Percentiles rank a stretch among this genome's conserved stretches.
These are phyloP conservation scores for Bombus confusus DNA, from an alignment of 1,140 invertebrate genomes.

Conservation along the genomic window DNA sequence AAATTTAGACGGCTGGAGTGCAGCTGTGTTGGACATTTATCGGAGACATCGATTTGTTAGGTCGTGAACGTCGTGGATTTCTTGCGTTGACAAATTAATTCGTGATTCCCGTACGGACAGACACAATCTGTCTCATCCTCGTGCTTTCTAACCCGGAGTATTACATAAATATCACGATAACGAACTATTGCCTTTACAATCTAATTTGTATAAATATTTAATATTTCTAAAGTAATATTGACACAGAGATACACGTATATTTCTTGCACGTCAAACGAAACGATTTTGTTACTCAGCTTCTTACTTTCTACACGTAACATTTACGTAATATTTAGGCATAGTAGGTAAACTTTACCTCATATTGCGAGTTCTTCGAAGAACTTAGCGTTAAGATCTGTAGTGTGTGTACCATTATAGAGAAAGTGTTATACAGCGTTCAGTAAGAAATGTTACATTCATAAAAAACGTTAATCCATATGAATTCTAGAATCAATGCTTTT, in stretches of 20 bases:
- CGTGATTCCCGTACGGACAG: neutral
- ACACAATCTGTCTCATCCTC: neutral
- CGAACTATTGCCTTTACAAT: neutral
- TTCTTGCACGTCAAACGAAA: neutral
- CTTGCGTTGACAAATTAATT: constrained; percentile 4
- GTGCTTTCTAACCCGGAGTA: neutral
- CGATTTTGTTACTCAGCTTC: neutral
- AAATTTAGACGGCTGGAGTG: constrained; percentile 7
- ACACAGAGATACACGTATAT: neutral
- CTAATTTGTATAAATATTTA: neutral
- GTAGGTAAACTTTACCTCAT: neutral
- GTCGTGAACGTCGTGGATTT: neutral
- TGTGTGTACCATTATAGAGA: neutral
- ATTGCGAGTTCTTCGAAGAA: neutral
- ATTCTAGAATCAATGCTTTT: too few relatives aligned
- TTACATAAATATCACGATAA: neutral
- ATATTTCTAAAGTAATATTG: neutral
- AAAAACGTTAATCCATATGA: too few relatives aligned
- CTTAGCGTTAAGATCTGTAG: neutral
- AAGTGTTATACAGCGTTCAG: neutral
- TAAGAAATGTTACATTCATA: too few relatives aligned
- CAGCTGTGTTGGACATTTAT: constrained; percentile 4
- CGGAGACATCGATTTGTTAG: constrained; percentile 5
- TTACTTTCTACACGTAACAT: constrained; percentile 3
- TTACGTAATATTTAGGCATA: neutral